Percentiles rank a stretch among this genome's conserved stretches.
Evolutionary conservation across 2,113 vertebrate species (phyloP).

Genomic region (Taurulus bubalis): DNA sequence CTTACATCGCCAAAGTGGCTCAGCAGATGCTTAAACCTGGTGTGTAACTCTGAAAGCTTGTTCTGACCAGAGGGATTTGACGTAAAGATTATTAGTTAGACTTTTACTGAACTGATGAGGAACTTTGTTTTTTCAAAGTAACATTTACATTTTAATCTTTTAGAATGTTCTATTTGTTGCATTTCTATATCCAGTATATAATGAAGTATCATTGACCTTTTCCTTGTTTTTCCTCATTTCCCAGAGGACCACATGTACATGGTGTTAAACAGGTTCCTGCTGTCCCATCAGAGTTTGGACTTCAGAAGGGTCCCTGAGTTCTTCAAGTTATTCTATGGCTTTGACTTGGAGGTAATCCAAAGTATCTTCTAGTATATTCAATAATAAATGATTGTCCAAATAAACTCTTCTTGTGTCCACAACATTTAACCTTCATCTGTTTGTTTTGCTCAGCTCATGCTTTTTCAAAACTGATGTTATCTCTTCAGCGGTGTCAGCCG

Average conservation of each 20-base stretch:
- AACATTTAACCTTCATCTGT: conserved; percentile 51
- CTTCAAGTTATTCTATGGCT: conserved; percentile 95
- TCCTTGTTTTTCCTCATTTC: conserved; percentile 2
- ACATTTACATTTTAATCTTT: background rate
- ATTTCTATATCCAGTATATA: background rate
- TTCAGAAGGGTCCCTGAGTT: conserved; percentile 92
- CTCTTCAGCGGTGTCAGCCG: background rate
- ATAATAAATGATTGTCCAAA: conserved; percentile 24
- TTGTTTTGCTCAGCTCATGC: conserved; percentile 33
- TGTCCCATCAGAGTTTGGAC: conserved; percentile 91
- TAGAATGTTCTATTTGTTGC: background rate
- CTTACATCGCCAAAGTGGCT: conserved; percentile 88
- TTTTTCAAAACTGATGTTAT: conserved; percentile 33
- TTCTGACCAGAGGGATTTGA: background rate
- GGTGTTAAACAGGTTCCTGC: conserved; percentile 90
- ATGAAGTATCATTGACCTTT: background rate
- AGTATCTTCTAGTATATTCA: background rate
- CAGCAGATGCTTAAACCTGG: conserved; percentile 93
- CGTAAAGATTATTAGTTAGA: conserved; percentile 3
- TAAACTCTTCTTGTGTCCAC: conserved; percentile 36
- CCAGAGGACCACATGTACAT: conserved; percentile 97
- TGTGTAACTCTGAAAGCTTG: conserved; percentile 66
- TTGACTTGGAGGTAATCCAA: conserved; percentile 89
- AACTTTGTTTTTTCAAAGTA: background rate
- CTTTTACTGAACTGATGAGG: background rate